These are phyloP conservation scores for Philopedon plagiatum DNA, from an alignment of 2,888 invertebrate genomes.

Conservation along the genomic window DNA sequence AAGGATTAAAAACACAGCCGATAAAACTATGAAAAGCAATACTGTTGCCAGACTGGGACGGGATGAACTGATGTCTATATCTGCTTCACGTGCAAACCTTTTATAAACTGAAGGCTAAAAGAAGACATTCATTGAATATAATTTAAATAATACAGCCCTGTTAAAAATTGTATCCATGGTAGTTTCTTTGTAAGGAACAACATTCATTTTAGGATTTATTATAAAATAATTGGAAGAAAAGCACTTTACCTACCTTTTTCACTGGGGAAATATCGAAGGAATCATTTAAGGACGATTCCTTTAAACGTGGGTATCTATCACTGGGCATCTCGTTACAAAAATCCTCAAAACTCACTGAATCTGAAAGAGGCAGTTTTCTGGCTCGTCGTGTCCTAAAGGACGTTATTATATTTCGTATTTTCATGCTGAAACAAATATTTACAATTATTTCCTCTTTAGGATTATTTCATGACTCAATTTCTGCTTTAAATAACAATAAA, in stretches of 20 bases:
- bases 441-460: no score
- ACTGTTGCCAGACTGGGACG: slow-evolving; percentile 64
- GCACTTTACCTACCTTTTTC: slow-evolving; percentile 40
- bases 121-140: neutral
- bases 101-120: slow-evolving; percentile 34
- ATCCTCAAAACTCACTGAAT: slow-evolving; percentile 73
- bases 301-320: slow-evolving; percentile 67
- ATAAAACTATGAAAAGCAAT: slow-evolving; percentile 63
- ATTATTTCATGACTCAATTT: no score
- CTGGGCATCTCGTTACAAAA: slow-evolving; percentile 73
- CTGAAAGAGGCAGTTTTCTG: slow-evolving; percentile 60
- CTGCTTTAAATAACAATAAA: neutral
- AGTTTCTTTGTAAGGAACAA: no score
- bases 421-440: slow-evolving; percentile 51
- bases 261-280: slow-evolving; percentile 67
- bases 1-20: slow-evolving; percentile 67
- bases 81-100: slow-evolving; percentile 35
- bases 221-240: neutral
- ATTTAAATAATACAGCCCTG: no score
- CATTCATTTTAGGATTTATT: no score
- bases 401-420: slow-evolving; percentile 62
- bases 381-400: slow-evolving; percentile 61
- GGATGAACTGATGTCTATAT: slow-evolving; percentile 49
- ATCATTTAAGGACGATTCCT: slow-evolving; percentile 70
- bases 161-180: no score